Percentiles rank a stretch among this genome's conserved stretches.
Evolutionary conservation across 2,797 vertebrate species (phyloP).

Genomic region (Hypotaenidia okinawae): DNA sequence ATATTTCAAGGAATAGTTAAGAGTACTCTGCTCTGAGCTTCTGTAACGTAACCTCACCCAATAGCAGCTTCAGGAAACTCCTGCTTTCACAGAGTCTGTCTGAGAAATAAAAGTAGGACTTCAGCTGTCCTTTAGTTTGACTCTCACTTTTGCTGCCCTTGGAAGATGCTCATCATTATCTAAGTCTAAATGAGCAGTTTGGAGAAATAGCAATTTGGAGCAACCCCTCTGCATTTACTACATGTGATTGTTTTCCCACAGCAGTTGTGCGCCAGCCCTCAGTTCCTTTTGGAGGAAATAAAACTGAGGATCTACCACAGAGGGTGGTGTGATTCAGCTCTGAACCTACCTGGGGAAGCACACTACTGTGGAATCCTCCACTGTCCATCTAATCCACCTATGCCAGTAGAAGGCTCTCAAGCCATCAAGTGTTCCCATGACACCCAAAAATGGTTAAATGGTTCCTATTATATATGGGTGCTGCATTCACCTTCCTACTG

Average conservation of each 20-base stretch:
- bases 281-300: neutral
- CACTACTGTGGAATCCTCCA: neutral
- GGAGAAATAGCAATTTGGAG: neutral
- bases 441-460: neutral
- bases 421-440: accelerated
- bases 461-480: neutral
- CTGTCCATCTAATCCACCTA: accelerated
- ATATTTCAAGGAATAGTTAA: neutral
- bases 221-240: neutral
- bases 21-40: neutral
- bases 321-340: neutral
- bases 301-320: neutral
- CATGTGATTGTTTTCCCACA: neutral
- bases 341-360: neutral
- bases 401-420: neutral
- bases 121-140: neutral
- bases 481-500: neutral
- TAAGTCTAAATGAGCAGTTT: neutral
- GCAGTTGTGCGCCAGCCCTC: neutral
- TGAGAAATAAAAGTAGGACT: neutral
- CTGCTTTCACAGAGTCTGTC: neutral
- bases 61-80: neutral
- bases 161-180: neutral
- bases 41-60: neutral
- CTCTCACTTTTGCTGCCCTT: neutral